A percentile compares a stretch with the other conserved stretches of the same genome.
phyloP scores from a whole-genome alignment of 2,797 vertebrate genomes.

The Nasua narica region DNA sequence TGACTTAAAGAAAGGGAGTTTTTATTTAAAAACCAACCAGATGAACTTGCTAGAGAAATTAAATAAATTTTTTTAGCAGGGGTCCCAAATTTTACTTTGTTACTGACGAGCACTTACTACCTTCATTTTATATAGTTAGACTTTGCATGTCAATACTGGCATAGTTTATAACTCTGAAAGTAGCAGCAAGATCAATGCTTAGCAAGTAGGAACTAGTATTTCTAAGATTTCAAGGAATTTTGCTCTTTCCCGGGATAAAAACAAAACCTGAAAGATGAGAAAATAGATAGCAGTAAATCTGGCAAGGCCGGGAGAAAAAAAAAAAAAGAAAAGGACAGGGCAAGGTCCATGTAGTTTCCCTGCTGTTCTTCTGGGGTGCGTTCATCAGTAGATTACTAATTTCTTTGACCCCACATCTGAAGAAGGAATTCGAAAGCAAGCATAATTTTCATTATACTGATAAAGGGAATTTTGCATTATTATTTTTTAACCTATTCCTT shows the following conservation, averaged over 20 bases:
- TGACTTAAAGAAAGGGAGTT: neutral
- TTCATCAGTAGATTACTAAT: neutral
- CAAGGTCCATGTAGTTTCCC: neutral
- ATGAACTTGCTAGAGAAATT: neutral
- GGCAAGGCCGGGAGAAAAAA: neutral
- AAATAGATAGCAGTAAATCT: neutral
- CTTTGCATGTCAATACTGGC: neutral
- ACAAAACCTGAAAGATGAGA: neutral
- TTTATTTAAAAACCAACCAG: neutral
- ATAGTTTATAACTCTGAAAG: neutral
- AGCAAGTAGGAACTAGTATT: neutral
- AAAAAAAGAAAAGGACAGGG: neutral
- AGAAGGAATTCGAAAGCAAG: neutral
- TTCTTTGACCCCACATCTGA: neutral
- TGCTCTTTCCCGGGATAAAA: neutral
- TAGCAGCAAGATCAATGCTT: fast-evolving
- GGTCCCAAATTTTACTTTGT: neutral
- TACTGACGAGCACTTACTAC: neutral
- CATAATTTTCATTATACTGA: neutral
- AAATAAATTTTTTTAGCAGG: neutral
- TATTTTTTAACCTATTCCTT: neutral
- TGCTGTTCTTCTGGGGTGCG: neutral
- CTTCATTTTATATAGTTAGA: neutral
- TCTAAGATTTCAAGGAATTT: neutral
- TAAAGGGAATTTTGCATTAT: neutral